Percentiles rank a stretch among this genome's conserved stretches.
phyloP scores from a whole-genome alignment of 2,888 invertebrate genomes.

The Lydus trimaculatus region DNA sequence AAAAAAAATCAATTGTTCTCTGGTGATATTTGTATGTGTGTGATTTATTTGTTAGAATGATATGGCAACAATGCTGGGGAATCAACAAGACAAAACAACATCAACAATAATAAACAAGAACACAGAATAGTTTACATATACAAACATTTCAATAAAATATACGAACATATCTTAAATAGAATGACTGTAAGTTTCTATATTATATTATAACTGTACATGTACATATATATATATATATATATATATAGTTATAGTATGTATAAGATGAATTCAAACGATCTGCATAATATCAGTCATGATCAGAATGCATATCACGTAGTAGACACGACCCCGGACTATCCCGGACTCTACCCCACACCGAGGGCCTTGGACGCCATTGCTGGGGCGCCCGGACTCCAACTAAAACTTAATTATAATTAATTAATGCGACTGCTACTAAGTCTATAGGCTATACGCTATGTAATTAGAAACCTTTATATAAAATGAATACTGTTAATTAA shows the following conservation, averaged over 20 bases:
- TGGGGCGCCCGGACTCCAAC: constrained; percentile 63
- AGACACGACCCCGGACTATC: constrained; percentile 16
- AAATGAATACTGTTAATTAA: constrained; percentile 69
- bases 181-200: constrained; percentile 1
- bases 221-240: too few relatives aligned
- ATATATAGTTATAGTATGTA: constrained; percentile 6
- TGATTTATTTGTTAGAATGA: neutral
- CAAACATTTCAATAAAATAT: constrained; percentile 17
- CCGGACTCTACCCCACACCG: constrained; percentile 64
- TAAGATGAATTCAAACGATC: constrained; percentile 44
- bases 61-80: neutral
- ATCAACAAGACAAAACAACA: constrained; percentile 7
- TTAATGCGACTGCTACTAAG: constrained; percentile 57
- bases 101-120: neutral
- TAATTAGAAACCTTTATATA: constrained; percentile 69
- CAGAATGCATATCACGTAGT: constrained; percentile 60
- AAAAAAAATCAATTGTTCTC: neutral
- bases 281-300: constrained; percentile 59
- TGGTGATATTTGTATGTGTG: neutral
- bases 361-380: constrained; percentile 52
- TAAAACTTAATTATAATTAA: constrained; percentile 86
- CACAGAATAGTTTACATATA: constrained; percentile 12
- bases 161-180: constrained; percentile 10
- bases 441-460: constrained; percentile 65
- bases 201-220: constrained; percentile 13